phyloP scores from a whole-genome alignment of 2,888 invertebrate species.

The Alsophila aescularia region DNA sequence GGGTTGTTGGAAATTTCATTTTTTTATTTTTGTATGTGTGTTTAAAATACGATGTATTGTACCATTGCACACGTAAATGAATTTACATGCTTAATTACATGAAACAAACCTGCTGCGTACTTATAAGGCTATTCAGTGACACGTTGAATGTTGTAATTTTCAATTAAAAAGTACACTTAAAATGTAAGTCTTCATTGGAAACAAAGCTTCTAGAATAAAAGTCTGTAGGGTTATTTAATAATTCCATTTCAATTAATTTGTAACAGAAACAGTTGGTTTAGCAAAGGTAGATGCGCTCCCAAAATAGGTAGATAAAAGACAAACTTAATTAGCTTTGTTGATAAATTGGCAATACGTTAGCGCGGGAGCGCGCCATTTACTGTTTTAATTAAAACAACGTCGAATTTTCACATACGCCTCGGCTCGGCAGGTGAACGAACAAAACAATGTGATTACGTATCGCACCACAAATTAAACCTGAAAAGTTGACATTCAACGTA shows the following conservation, averaged over 20 bases:
- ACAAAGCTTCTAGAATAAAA: background rate
- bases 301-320: slow-evolving; percentile 35
- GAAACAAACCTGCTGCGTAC: too few species aligned
- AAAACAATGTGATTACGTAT: slow-evolving; percentile 26
- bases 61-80: too few species aligned
- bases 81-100: too few species aligned
- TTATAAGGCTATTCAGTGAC: too few species aligned
- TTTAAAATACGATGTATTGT: too few species aligned
- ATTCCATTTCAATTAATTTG: slow-evolving; percentile 31
- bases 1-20: too few species aligned
- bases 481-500: background rate
- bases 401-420: slow-evolving; percentile 19
- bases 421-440: slow-evolving; percentile 11
- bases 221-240: slow-evolving; percentile 1
- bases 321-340: slow-evolving; percentile 43
- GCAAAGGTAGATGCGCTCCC: slow-evolving; percentile 21
- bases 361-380: slow-evolving; percentile 22
- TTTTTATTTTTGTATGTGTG: too few species aligned
- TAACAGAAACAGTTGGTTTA: slow-evolving; percentile 32
- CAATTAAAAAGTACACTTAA: too few species aligned
- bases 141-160: too few species aligned
- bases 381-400: slow-evolving; percentile 35
- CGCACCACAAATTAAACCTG: slow-evolving; percentile 14
- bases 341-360: slow-evolving; percentile 35
- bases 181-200: slow-evolving; percentile 8